Percentiles rank a stretch among this genome's conserved stretches.
phyloP scores from a whole-genome alignment of 2,797 vertebrate genomes.

The Pangasius mekongensis region DNA sequence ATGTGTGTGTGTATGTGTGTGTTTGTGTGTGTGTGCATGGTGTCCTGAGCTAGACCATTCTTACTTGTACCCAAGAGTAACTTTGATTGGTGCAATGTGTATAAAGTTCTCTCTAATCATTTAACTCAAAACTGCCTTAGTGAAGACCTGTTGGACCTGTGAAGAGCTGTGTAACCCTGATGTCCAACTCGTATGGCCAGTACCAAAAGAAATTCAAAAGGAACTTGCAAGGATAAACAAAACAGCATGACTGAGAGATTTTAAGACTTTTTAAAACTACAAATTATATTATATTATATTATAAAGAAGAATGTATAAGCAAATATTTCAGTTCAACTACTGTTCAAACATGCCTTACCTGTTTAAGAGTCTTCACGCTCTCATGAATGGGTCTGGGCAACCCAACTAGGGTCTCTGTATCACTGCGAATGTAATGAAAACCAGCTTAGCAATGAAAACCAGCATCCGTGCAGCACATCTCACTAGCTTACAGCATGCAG shows the following conservation, averaged over 20 bases:
- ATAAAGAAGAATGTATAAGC: background rate
- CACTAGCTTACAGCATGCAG: background rate
- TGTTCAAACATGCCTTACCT: conserved; percentile 73
- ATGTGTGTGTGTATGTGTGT: too few relatives aligned
- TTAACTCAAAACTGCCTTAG: background rate
- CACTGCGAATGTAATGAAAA: conserved; percentile 71
- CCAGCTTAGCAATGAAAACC: background rate
- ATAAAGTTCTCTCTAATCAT: background rate
- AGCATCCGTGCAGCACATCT: background rate
- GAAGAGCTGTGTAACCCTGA: background rate
- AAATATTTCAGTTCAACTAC: background rate
- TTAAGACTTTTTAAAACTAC: background rate
- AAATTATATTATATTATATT: background rate
- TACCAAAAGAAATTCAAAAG: background rate
- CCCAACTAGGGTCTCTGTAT: conserved; percentile 93
- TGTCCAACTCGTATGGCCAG: background rate
- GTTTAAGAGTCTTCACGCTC: conserved; percentile 95
- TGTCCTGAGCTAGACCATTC: background rate
- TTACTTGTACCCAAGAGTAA: background rate
- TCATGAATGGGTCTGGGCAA: conserved; percentile 94
- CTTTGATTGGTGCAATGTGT: background rate
- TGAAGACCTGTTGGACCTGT: background rate
- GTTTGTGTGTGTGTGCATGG: too few relatives aligned
- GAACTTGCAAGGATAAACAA: background rate
- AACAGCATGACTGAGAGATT: background rate